Base-by-base conservation (phyloP, 1,140 invertebrate genomes). In the Brachionus rotundiformis region DNA sequence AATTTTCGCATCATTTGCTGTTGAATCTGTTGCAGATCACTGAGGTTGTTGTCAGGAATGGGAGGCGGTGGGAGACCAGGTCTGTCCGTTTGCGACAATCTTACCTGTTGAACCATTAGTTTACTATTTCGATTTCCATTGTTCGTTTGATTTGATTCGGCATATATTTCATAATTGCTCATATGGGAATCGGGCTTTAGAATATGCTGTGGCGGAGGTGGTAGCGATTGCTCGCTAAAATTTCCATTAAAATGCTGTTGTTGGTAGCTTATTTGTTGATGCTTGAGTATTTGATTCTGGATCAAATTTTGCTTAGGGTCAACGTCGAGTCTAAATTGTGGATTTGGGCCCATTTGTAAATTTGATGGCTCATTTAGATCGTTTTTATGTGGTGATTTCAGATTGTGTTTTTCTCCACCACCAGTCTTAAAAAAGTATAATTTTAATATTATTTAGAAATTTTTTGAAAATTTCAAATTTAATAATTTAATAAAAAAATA, bases 11-110 rank as follows among this genome's bases (percentile, higher is more conserved):
- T 79, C 47, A 79, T 39, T 54, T 79, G 76, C 23, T 79, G 76
- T 41, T 54, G 59, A 25, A 79, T 79, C 33, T 79, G 76, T 49
- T 79, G 76, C 31, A 79, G 59, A 33, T 79, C 76, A 41, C 44
- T 59, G 1, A 79, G n/a, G 54, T 19, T 19, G 11, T 73, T 73
- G 41, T 73, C 59, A 0, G 76, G 76, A 23, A 79, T 41, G 6
- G 76, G 76, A 0, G 76, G 76, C n/a, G 76, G 76, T 31, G 76
- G 76, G 25, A 79, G 29, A 3, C 76, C 76, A 33, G 76, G 76
- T 25, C 76, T 47, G 3, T 79, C 76, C 8, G 29, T 11, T 44
- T 73, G 39, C 1, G 36, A 25, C 25, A 44, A 19, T 73, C 29
- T 73, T 13, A 11, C 68, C 13, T 73, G 68, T 41, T 73, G 68